Conservation (phyloP, 2,113 vertebrate genomes). For the Strigops habroptila region DNA sequence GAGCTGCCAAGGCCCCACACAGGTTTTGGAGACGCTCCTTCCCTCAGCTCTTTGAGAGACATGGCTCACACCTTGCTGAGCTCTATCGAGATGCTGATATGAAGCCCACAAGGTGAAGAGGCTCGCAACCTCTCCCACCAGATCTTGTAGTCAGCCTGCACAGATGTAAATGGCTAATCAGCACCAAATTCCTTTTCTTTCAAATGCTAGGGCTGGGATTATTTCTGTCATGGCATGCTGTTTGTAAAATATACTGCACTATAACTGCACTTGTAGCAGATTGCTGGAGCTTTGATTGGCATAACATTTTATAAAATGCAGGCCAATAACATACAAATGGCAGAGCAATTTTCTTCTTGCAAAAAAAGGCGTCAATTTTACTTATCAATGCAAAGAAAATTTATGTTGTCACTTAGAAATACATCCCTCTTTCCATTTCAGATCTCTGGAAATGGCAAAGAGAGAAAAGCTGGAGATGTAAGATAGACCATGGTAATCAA, state of each 20-base stretch:
- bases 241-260: not conserved
- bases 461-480: not conserved
- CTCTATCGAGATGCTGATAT: not conserved
- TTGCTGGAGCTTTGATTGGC: not conserved
- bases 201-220: not conserved
- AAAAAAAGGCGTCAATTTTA: not conserved
- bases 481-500: not conserved
- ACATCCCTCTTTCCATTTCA: not conserved
- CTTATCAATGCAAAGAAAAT: not conserved
- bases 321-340: not conserved
- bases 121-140: not conserved
- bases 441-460: not conserved
- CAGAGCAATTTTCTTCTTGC: not conserved
- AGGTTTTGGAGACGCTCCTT: not conserved
- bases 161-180: not conserved
- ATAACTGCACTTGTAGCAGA: not conserved
- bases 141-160: not conserved
- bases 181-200: not conserved
- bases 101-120: not conserved
- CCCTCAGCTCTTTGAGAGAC: not conserved
- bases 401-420: not conserved
- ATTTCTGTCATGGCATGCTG: not conserved
- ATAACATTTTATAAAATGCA: not conserved
- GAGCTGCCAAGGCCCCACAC: not conserved
- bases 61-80: rapidly evolving